Evolutionary conservation across 2,113 vertebrate genomes (phyloP).

Genomic region (Gopherus evgoodei): DNA sequence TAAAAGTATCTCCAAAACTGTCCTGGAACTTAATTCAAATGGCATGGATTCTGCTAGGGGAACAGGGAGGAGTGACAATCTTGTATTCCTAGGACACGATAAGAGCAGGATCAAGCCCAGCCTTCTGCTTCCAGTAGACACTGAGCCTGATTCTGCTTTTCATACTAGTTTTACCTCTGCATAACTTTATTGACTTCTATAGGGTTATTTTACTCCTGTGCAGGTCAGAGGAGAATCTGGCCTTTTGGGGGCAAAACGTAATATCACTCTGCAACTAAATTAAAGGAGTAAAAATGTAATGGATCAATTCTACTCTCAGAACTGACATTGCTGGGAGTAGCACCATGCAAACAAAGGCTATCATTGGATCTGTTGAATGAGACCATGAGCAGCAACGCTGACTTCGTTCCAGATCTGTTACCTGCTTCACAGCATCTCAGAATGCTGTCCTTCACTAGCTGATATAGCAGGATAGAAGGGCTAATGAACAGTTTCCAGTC

Average conservation of each 20-base stretch:
- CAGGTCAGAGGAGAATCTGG: not conserved
- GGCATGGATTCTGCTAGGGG: not conserved
- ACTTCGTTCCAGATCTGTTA: not conserved
- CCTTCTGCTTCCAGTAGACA: not conserved
- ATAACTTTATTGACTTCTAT: not conserved
- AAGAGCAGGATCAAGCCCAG: not conserved
- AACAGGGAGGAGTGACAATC: not conserved
- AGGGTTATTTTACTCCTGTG: not conserved
- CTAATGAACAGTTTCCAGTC: not conserved
- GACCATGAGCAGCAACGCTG: not conserved
- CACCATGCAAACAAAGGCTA: not conserved
- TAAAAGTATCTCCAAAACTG: not conserved
- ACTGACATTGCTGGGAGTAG: not conserved
- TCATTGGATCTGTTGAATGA: not conserved
- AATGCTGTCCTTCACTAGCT: not conserved
- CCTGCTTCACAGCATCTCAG: not conserved
- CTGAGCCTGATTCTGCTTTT: not conserved
- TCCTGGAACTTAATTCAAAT: not conserved
- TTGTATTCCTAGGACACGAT: accelerated
- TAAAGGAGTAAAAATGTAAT: not conserved
- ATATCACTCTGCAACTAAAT: not conserved
- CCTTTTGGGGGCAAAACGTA: not conserved
- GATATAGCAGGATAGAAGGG: not conserved
- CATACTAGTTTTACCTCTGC: not conserved
- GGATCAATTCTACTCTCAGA: not conserved